Evolutionary conservation across 64 coral and sea anemone genomes (phyloP), one percentile per base, ranked within the genome.

Genomic region (Stichodactyla mertensii): DNA sequence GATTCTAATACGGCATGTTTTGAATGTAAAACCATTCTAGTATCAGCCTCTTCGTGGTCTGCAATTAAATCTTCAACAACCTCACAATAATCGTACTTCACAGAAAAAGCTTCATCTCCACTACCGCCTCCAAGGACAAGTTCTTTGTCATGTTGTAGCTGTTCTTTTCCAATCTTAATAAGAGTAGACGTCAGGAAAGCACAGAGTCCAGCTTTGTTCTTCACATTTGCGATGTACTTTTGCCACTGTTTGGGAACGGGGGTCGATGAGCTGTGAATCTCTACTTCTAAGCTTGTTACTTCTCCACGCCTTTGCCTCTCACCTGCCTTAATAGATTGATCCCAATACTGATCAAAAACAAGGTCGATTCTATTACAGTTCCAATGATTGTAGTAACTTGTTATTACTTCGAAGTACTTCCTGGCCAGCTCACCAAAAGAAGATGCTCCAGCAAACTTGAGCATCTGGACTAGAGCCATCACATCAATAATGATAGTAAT

Each of bases 401-500:
- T 87, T 51, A 94, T 82, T 55, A 94, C 79, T 7, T 52, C 61
- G 23, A 70, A 20, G 85, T 89, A 94, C 84, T 94, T 94, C n/a
- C n/a, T n/a, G n/a, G 58, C 16, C 10, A 1, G 80, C 27, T 90
- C 79, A 10, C 88, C 92, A 90, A 94, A 94, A 64, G 85, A 90
- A 61, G 52, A 53, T n/a, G 83, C 31, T 52, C 92, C 87, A 55
- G 64, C 82, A 78, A 82, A 91, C 59, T 91, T 95, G 16, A 86
- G 53, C 87, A 87, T 89, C 64, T 95, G 89, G 57, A 95, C 64
- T 19, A 92, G 22, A 8, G 93, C 93, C 86, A 95, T 95, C 59
- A 82, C 89, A 86, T 95, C 86, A 22, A 95, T 87, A 20, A 94
- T 53, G 51, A 27, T 59, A 89, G 80, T 77, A 91, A 10, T 23